These are phyloP conservation scores for Romanomermis culicivorax DNA, from an alignment of 2,888 invertebrate species.

Conservation along the genomic window DNA sequence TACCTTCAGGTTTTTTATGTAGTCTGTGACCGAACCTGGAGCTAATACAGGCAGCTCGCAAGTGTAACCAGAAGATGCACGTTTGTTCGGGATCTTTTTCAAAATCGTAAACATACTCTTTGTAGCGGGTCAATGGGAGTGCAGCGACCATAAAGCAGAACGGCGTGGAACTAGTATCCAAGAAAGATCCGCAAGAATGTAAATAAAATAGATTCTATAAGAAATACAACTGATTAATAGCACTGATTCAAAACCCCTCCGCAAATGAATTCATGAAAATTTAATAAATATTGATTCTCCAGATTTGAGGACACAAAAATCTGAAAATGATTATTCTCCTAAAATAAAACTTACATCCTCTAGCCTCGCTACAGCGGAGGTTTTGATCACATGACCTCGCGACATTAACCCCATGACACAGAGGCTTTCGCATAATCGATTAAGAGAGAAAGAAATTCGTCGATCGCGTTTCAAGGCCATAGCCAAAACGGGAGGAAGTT, in stretches of 20 bases:
- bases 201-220: neutral
- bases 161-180: constrained; percentile 1
- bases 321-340: no score
- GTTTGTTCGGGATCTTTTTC: neutral
- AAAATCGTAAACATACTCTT: neutral
- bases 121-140: neutral
- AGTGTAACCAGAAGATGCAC: neutral
- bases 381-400: neutral
- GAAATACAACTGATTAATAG: neutral
- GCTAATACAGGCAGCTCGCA: neutral
- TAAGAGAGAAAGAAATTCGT: neutral
- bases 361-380: no score
- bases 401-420: neutral
- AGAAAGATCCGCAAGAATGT: neutral
- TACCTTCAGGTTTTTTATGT: neutral
- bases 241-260: neutral
- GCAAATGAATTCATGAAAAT: no score
- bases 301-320: no score
- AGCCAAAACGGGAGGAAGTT: constrained; percentile 37
- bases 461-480: constrained; percentile 29
- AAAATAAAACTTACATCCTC: no score
- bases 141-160: neutral
- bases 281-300: no score
- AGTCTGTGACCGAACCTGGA: neutral
- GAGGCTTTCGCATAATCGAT: neutral